These are phyloP conservation scores for Aphelinus atriplicis DNA, from an alignment of 1,140 invertebrate genomes.

Conservation along the genomic window DNA sequence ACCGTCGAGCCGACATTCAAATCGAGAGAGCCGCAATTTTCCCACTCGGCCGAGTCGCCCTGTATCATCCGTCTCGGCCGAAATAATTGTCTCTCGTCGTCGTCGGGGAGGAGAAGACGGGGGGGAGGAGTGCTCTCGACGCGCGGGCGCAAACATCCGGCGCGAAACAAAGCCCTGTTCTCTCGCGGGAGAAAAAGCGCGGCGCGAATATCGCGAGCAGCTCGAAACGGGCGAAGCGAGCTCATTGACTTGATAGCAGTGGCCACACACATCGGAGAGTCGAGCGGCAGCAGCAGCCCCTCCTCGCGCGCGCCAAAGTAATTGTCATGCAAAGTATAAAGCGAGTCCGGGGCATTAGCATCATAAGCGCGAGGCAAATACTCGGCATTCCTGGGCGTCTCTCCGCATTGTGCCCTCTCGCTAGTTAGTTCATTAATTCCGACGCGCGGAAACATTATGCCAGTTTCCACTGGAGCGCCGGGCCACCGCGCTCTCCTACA, in stretches of 20 bases:
- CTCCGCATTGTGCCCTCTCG: constrained; percentile 50
- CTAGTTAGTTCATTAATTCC: constrained; percentile 63
- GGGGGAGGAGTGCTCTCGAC: no score
- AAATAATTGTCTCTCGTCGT: no score
- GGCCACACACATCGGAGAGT: neutral
- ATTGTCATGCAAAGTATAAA: constrained; percentile 62
- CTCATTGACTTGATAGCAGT: neutral
- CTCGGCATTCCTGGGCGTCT: constrained; percentile 50
- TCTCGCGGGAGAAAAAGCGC: neutral
- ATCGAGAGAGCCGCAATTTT: no score
- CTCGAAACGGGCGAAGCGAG: neutral
- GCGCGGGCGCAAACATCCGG: no score
- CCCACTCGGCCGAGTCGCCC: no score
- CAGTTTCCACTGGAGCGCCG: constrained; percentile 4
- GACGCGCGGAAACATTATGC: constrained; percentile 44
- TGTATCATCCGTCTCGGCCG: no score
- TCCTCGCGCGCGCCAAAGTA: constrained; percentile 40
- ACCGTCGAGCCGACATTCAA: no score
- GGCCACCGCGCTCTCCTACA: no score
- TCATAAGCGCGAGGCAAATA: constrained; percentile 59
- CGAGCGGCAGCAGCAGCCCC: constrained; percentile 30
- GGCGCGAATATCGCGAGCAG: neutral
- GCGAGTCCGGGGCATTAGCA: constrained; percentile 60
- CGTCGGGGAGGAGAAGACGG: no score
- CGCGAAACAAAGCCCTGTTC: no score